These are phyloP conservation scores for Gouania willdenowi DNA, from an alignment of 2,797 vertebrate species.

Conservation along the genomic window DNA sequence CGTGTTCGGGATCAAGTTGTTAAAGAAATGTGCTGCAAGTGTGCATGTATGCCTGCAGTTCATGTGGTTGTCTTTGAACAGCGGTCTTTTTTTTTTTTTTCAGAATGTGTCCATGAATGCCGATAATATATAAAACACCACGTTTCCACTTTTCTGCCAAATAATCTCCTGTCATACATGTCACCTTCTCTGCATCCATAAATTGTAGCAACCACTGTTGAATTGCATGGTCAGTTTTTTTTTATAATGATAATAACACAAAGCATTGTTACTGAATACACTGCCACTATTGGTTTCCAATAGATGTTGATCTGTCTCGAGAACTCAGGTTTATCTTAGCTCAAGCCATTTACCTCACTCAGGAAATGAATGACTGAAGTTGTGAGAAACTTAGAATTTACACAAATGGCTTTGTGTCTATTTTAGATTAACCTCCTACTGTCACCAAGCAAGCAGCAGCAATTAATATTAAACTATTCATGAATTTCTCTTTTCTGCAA, in stretches of 20 bases:
- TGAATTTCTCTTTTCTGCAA: slow-evolving; percentile 3
- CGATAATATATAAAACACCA: slow-evolving; percentile 1
- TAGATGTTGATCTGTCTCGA: slow-evolving; percentile 2
- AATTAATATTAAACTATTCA: slow-evolving; percentile 43
- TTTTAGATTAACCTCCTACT: too few species aligned
- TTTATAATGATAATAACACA: slow-evolving; percentile 39
- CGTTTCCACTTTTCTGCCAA: slow-evolving; percentile 11
- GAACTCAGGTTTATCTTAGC: slow-evolving; percentile 39
- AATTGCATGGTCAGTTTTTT: slow-evolving; percentile 49
- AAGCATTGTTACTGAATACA: slow-evolving; percentile 60
- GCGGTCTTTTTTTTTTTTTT: slow-evolving; percentile 40
- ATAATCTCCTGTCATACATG: slow-evolving; percentile 9
- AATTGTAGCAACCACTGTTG: slow-evolving; percentile 42
- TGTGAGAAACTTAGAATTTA: too few species aligned
- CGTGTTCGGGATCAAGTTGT: neutral
- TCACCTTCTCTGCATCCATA: slow-evolving; percentile 31
- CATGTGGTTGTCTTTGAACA: slow-evolving; percentile 16
- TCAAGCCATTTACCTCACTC: slow-evolving; percentile 45
- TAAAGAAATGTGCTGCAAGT: slow-evolving; percentile 10
- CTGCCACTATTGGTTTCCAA: slow-evolving; percentile 47
- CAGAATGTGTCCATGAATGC: slow-evolving; percentile 39
- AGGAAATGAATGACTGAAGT: slow-evolving; percentile 41
- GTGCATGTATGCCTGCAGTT: slow-evolving; percentile 20
- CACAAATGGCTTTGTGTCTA: too few species aligned
- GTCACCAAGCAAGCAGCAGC: slow-evolving; percentile 34